Conservation (phyloP, 2,888 invertebrate genomes). For the Scaptomyza flava region DNA sequence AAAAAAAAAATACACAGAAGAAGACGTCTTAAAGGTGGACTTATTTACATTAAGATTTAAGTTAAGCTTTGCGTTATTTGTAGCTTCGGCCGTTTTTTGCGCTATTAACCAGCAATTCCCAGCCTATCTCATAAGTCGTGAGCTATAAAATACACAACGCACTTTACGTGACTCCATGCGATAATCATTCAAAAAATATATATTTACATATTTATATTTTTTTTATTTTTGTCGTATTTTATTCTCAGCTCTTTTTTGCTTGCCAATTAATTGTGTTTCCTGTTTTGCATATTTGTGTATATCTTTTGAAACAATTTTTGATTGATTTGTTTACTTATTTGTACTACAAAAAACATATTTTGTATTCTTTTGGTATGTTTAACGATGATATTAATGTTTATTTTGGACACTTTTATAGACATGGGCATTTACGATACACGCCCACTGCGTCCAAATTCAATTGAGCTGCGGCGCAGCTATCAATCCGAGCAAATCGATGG, state of each 20-base stretch:
- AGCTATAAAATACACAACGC: conserved; percentile 13
- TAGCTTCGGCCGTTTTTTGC: not conserved
- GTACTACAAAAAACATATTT: conserved; percentile 7
- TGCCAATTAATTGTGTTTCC: conserved; percentile 35
- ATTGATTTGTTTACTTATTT: conserved; percentile 18
- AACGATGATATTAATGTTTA: conserved; percentile 12
- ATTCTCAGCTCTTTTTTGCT: conserved; percentile 33
- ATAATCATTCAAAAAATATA: conserved; percentile 9
- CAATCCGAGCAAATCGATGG: conserved; percentile 83
- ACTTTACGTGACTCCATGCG: conserved; percentile 19
- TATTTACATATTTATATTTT: conserved; percentile 9
- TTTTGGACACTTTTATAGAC: conserved; percentile 80
- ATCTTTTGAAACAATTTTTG: conserved; percentile 2
- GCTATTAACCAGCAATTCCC: conserved; percentile 35
- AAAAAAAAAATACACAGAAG: no score
- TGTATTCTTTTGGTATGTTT: not conserved
- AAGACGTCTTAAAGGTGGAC: no score
- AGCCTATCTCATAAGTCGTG: conserved; percentile 22
- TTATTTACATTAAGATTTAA: no score
- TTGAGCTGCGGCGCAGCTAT: conserved; percentile 88
- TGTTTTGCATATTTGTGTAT: conserved; percentile 45
- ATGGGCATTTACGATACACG: conserved; percentile 87
- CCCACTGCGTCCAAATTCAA: conserved; percentile 93
- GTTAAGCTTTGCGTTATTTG: no score
- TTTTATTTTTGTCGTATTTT: conserved; percentile 18